phyloP scores from a whole-genome alignment of 2,797 vertebrate species.

The Tapirus indicus region DNA sequence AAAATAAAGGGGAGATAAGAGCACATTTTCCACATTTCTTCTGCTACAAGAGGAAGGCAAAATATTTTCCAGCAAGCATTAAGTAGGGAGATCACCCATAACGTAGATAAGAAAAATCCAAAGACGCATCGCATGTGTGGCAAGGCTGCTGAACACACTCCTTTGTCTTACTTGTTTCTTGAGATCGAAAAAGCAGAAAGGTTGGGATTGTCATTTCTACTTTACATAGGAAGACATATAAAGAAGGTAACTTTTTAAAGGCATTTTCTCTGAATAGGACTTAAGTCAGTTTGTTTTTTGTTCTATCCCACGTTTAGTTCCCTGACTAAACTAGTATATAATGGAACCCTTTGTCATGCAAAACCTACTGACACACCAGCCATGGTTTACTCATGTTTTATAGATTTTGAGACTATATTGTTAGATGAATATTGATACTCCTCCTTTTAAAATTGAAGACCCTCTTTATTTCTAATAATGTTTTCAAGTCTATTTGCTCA shows the following conservation, averaged over 20 bases:
- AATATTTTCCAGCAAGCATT: background rate
- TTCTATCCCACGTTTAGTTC: background rate
- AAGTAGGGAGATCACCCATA: background rate
- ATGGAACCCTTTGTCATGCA: background rate
- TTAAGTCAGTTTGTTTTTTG: background rate
- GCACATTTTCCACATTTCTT: background rate
- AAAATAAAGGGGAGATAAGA: background rate
- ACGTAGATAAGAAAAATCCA: background rate
- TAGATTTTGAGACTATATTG: background rate
- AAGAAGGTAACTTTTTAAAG: background rate
- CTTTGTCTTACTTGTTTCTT: background rate
- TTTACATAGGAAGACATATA: background rate
- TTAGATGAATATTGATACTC: background rate
- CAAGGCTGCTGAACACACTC: background rate
- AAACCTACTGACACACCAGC: rapidly evolving
- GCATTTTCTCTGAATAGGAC: background rate
- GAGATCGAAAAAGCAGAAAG: background rate
- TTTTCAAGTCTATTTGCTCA: background rate
- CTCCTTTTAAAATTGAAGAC: background rate
- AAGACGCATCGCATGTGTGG: background rate
- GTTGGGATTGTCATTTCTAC: background rate
- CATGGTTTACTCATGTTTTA: background rate
- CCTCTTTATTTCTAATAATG: background rate
- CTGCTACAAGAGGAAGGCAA: background rate
- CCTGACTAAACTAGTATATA: background rate